Conservation (phyloP, 2,888 invertebrate species). For the Apodemia zela region DNA sequence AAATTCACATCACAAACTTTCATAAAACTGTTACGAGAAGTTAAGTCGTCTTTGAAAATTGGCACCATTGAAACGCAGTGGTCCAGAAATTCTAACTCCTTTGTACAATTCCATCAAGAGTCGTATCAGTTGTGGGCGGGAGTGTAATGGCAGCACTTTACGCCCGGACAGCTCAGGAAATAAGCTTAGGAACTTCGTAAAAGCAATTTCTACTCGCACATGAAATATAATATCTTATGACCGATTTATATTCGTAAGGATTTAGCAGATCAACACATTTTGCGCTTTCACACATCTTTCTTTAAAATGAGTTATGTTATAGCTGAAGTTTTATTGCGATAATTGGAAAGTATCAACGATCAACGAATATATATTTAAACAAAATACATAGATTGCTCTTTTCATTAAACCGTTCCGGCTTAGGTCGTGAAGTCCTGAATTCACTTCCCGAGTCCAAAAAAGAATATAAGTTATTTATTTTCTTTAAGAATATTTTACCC, state of each 20-base stretch:
- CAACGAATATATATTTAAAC: too few relatives aligned
- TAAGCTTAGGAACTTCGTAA: constrained; percentile 79
- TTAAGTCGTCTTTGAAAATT: constrained; percentile 41
- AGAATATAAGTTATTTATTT: too few relatives aligned
- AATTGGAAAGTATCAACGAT: too few relatives aligned
- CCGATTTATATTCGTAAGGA: constrained; percentile 76
- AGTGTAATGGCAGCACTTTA: constrained; percentile 76
- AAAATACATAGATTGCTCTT: too few relatives aligned
- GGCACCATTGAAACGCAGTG: constrained; percentile 57
- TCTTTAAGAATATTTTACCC: too few relatives aligned
- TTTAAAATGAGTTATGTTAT: not conserved
- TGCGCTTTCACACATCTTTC: constrained; percentile 29
- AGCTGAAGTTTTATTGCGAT: too few relatives aligned
- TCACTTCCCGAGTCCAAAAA: too few relatives aligned
- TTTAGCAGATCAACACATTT: constrained; percentile 61
- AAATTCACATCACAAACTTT: not conserved
- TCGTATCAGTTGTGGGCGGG: constrained; percentile 45
- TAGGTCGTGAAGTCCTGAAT: not conserved
- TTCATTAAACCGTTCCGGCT: too few relatives aligned
- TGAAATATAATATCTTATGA: constrained; percentile 75
- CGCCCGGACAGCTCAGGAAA: constrained; percentile 73
- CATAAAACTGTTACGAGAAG: not conserved
- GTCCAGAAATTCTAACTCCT: constrained; percentile 65
- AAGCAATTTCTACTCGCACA: constrained; percentile 74
- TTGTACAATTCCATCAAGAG: constrained; percentile 44